Conservation (phyloP, 2,113 vertebrate species). For the Nansenia antarctica region DNA sequence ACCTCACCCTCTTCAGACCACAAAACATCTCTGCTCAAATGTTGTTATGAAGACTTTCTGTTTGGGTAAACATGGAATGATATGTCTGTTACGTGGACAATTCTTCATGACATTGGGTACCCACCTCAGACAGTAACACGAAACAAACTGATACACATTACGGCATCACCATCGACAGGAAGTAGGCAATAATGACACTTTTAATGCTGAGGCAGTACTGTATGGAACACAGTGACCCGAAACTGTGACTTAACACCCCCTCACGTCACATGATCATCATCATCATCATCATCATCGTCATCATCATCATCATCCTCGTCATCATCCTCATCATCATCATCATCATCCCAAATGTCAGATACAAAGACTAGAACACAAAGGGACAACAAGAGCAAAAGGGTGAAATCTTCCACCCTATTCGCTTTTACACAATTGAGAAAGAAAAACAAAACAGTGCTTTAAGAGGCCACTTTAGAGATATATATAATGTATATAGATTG, state of each 20-base stretch:
- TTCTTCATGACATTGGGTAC: no score
- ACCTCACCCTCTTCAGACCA: no score
- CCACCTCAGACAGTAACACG: no score
- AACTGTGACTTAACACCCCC: constrained; percentile 36
- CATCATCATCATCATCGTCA: constrained; percentile 7
- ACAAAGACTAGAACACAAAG: constrained; percentile 38
- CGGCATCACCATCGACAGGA: background rate
- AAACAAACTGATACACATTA: background rate
- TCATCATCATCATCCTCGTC: constrained; percentile 15
- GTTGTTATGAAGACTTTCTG: no score
- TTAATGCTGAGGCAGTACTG: constrained; percentile 66
- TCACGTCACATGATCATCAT: constrained; percentile 15
- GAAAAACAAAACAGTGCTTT: constrained; percentile 37
- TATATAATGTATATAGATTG: constrained; percentile 63
- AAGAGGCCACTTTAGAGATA: constrained; percentile 66
- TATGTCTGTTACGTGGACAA: no score
- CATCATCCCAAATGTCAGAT: constrained; percentile 27
- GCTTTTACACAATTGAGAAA: constrained; percentile 10
- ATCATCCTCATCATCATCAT: constrained; percentile 14
- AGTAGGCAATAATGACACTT: constrained; percentile 50
- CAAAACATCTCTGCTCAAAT: no score
- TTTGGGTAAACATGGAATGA: no score
- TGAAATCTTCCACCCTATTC: constrained; percentile 14
- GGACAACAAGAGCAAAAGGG: constrained; percentile 19
- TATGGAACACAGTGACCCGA: constrained; percentile 56